phyloP scores from a whole-genome alignment of 2,113 vertebrate species.

The human (Homo sapiens) region DNA sequence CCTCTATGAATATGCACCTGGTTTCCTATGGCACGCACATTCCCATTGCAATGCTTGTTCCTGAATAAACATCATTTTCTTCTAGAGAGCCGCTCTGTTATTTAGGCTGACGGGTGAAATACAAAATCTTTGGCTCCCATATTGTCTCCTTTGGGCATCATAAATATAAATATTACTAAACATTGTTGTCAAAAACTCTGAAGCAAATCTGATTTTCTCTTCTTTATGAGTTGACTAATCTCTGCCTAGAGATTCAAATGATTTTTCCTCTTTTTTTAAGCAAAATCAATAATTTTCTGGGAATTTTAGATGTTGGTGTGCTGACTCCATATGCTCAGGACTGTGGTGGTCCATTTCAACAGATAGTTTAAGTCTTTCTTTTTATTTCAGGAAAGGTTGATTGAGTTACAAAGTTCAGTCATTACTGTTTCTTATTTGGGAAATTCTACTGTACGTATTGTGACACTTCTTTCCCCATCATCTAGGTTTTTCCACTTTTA shows the following conservation, averaged over 20 bases:
- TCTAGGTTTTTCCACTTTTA: background rate
- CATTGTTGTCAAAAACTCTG: background rate
- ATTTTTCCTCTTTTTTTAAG: too few species aligned
- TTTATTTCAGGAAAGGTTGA: background rate
- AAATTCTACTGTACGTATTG: background rate
- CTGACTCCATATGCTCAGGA: rapidly evolving
- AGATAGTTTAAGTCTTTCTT: rapidly evolving
- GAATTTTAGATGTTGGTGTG: background rate
- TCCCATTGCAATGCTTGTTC: too few species aligned
- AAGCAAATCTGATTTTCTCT: background rate
- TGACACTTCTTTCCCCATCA: background rate
- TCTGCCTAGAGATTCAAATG: background rate
- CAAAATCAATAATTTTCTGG: too few species aligned
- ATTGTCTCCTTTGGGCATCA: background rate
- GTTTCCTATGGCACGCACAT: background rate
- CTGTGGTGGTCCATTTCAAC: rapidly evolving
- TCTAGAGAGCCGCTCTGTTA: background rate
- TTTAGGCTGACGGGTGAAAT: background rate
- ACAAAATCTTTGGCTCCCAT: background rate
- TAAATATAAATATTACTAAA: background rate
- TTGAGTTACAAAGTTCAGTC: background rate
- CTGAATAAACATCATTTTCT: background rate
- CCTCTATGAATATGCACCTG: background rate
- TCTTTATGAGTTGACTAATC: background rate
- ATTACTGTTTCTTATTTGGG: background rate